Percentiles rank a stretch among this genome's conserved stretches.
Conservation (phyloP, 2,113 vertebrate genomes). For the Stigmatopora argus region DNA sequence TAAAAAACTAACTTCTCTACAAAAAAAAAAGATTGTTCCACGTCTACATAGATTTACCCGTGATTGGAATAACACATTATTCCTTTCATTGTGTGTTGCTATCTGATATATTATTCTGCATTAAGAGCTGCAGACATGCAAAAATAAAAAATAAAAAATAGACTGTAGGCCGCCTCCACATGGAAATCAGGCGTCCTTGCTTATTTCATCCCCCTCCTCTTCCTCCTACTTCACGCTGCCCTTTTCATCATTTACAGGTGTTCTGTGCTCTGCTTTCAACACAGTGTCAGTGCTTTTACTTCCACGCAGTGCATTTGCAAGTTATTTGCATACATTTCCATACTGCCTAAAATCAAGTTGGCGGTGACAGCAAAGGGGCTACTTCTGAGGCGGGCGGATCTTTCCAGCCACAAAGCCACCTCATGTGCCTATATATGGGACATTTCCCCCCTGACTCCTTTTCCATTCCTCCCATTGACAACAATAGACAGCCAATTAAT, state of each 20-base stretch:
- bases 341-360: conserved; percentile 40
- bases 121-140: conserved; percentile 24
- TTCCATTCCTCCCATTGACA: conserved; percentile 12
- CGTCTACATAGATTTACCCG: neutral
- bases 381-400: conserved; percentile 40
- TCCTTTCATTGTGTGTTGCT: conserved; percentile 13
- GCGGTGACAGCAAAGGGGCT: conserved; percentile 33
- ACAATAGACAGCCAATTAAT: too few species aligned
- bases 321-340: conserved; percentile 54
- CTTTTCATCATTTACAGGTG: conserved; percentile 24
- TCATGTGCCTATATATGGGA: conserved; percentile 57
- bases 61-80: conserved; percentile 6
- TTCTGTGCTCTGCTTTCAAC: conserved; percentile 16
- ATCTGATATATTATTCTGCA: conserved; percentile 4
- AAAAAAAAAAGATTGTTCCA: neutral
- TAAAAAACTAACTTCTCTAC: neutral
- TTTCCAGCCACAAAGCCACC: conserved; percentile 30
- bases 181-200: conserved; percentile 28
- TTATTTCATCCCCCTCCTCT: conserved; percentile 34
- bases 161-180: conserved; percentile 27
- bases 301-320: conserved; percentile 14
- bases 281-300: conserved; percentile 14
- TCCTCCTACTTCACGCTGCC: conserved; percentile 20
- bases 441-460: conserved; percentile 28
- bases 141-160: conserved; percentile 29